Evolutionary conservation across 2,797 vertebrate species (phyloP), one percentile per base, ranked within the genome.

Genomic region (Diplodus puntazzo): DNA sequence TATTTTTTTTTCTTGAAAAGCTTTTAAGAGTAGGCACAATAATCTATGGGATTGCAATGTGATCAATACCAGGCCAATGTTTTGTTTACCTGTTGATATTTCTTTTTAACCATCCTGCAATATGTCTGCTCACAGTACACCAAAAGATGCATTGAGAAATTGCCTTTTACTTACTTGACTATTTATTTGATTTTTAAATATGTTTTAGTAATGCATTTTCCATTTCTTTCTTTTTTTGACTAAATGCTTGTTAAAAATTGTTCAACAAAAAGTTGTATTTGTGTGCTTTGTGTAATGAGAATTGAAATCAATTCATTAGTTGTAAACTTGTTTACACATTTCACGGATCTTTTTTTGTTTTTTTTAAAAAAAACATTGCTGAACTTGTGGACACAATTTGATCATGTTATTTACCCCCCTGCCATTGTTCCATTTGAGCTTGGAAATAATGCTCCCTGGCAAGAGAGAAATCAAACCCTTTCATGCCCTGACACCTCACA

Each of bases 381-480:
- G 21, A 62, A 34, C 2, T 14, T 27, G n/a, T 54, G 30, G 58
- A 75, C 45, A 17, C 9, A 1, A 61, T 57, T 49, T 58, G 52
- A 74, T 69, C 58, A 53, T 46, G 46, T 39, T 20, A 42, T 73
- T 69, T 63, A 43, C 21, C 39, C 55, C 21, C n/a, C 3, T 45
- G 62, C 39, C 69, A 43, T 39, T 0, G 2, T 69, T 50, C 54
- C 17, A 27, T 6, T 13, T n/a, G 5, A 52, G 17, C 13, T 16
- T 74, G 21, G 11, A 68, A 73, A 58, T 7, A 42, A 73, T 69
- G 57, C 21, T 72, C 39, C 18, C 49, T 63, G 1, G 53, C 25
- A 69, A 17, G 11, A 12, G 14, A 73, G 34, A 79, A 70, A 58
- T 79, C 52, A 52, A 75, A 81, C 79, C 12, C 34, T 25, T 13